Evolutionary conservation across 2,113 vertebrate genomes (phyloP).

Genomic region (Notechis scutatus): DNA sequence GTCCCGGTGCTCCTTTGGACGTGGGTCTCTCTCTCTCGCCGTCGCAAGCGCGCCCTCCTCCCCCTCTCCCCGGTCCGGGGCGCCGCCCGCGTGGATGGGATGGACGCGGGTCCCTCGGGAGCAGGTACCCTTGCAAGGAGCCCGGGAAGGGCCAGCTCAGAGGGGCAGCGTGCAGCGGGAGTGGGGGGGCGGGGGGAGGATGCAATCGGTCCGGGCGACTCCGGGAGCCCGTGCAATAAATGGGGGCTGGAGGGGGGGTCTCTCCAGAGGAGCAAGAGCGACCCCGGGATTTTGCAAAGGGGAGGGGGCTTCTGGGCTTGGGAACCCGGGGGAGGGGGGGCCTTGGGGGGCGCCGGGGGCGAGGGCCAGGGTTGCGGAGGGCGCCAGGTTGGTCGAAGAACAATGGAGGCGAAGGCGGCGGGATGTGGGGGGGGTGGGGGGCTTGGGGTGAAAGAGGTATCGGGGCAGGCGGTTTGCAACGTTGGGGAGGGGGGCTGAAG

Average conservation of each 20-base stretch:
- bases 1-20: conserved; percentile 26
- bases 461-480: neutral
- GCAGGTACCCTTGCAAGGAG: conserved; percentile 73
- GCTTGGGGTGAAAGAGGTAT: neutral
- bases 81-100: conserved; percentile 91
- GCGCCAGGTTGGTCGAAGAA: neutral
- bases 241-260: neutral
- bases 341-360: neutral
- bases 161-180: neutral
- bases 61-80: conserved; percentile 56
- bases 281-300: neutral
- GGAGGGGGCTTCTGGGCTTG: neutral
- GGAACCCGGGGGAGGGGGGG: neutral
- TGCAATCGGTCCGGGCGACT: neutral
- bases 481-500: neutral
- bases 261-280: neutral
- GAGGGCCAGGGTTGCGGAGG: neutral
- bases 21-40: conserved; percentile 6
- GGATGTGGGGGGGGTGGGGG: neutral
- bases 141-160: neutral
- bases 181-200: neutral
- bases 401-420: neutral
- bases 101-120: conserved; percentile 95
- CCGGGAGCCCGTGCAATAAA: neutral
- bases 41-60: conserved; percentile 39